Conservation (phyloP, 2,113 vertebrate species). For the Orientallactaga bullata region DNA sequence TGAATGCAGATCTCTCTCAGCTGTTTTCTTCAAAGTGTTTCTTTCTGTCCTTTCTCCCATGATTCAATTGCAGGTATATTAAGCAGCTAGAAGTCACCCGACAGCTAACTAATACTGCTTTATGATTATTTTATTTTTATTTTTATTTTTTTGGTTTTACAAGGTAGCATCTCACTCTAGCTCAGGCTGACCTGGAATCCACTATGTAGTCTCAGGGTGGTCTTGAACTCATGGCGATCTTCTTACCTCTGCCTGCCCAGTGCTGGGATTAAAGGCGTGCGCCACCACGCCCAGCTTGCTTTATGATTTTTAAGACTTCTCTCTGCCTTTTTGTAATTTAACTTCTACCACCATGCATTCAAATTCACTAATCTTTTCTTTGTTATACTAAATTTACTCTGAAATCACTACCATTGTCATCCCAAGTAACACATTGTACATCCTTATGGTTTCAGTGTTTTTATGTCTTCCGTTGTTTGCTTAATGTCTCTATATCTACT, state of each 20-base stretch:
- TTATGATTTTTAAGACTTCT: neutral
- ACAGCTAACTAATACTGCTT: neutral
- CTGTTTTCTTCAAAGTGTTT: neutral
- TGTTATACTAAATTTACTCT: neutral
- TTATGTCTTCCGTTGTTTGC: neutral
- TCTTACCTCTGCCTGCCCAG: too few species aligned
- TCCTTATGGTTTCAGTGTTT: slow-evolving; percentile 7
- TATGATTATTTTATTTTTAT: too few species aligned
- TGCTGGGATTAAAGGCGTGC: too few species aligned
- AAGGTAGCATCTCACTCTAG: too few species aligned
- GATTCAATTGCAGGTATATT: neutral
- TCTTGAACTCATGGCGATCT: too few species aligned
- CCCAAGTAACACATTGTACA: neutral
- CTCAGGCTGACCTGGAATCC: too few species aligned
- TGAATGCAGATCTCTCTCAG: neutral
- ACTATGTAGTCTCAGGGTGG: too few species aligned
- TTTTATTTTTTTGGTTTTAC: too few species aligned
- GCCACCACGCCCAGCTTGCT: too few species aligned
- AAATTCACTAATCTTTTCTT: neutral
- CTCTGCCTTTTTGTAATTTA: neutral
- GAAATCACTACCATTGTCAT: neutral
- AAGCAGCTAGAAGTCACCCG: neutral
- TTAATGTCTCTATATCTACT: neutral
- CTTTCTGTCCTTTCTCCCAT: neutral
- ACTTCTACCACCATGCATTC: neutral